Evolutionary conservation across 2,888 invertebrate genomes (phyloP).

Genomic region (Sipha maydis): DNA sequence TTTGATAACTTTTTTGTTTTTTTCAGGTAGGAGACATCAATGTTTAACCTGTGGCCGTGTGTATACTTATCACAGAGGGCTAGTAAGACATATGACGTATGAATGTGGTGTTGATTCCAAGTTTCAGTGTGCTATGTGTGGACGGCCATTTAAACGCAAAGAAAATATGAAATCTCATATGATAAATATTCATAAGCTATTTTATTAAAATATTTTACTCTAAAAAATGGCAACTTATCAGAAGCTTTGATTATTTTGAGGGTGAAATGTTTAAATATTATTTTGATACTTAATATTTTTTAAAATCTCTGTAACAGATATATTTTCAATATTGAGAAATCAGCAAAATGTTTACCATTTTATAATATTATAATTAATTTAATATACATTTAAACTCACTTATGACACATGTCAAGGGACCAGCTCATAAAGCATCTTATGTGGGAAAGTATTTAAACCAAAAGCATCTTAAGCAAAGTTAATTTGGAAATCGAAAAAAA

Average conservation of each 20-base stretch:
- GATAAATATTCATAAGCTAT: conserved; percentile 61
- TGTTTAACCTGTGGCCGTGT: conserved; percentile 68
- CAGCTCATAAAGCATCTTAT: too few species aligned
- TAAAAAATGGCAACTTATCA: not conserved
- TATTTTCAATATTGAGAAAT: too few species aligned
- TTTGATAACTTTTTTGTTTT: conserved; percentile 49
- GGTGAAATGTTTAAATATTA: too few species aligned
- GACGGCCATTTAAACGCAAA: conserved; percentile 66
- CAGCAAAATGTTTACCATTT: too few species aligned
- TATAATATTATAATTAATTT: not conserved
- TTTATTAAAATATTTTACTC: conserved; percentile 11
- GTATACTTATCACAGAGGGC: conserved; percentile 69
- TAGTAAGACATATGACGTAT: conserved; percentile 68
- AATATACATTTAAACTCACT: not conserved
- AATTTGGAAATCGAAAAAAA: not conserved
- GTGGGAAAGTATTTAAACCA: too few species aligned
- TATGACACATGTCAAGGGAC: too few species aligned
- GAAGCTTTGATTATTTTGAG: too few species aligned
- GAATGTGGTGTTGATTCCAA: conserved; percentile 67
- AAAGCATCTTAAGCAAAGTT: too few species aligned
- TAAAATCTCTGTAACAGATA: too few species aligned
- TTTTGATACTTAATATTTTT: too few species aligned
- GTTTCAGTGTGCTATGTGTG: conserved; percentile 66
- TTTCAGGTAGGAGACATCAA: conserved; percentile 62
- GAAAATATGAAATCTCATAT: conserved; percentile 65